Percentiles rank a stretch among this genome's conserved stretches.
Evolutionary conservation across 2,888 invertebrate genomes (phyloP).

Genomic region (Drosophila gaucha): DNA sequence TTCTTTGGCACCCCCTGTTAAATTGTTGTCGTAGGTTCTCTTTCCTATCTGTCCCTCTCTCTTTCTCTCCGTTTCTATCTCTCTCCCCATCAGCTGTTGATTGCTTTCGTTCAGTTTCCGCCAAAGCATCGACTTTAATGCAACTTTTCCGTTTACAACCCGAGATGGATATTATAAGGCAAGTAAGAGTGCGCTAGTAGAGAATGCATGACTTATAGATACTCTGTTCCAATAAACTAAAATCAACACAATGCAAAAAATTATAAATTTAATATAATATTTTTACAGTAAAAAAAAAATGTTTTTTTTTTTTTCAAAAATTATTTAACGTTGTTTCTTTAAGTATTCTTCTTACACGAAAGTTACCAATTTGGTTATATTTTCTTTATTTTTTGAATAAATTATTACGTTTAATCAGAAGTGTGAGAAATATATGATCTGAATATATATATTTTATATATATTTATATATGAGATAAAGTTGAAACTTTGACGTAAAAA

Average conservation of each 20-base stretch:
- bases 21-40: slow-evolving; percentile 74
- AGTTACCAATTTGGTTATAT: too few relatives aligned
- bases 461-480: too few relatives aligned
- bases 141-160: slow-evolving; percentile 34
- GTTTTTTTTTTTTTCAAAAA: too few relatives aligned
- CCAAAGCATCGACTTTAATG: slow-evolving; percentile 18
- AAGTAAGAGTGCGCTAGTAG: neutral
- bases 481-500: too few relatives aligned
- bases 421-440: neutral
- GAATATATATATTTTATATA: neutral
- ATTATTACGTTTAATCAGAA: too few relatives aligned
- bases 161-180: slow-evolving; percentile 2
- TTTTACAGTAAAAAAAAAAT: too few relatives aligned
- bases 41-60: neutral
- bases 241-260: too few relatives aligned
- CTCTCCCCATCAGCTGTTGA: slow-evolving; percentile 53
- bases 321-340: too few relatives aligned
- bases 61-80: neutral
- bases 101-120: slow-evolving; percentile 53
- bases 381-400: too few relatives aligned
- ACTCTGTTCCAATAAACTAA: neutral
- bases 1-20: slow-evolving; percentile 17
- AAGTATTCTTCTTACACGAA: too few relatives aligned
- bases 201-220: neutral
- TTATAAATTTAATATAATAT: too few relatives aligned